phyloP scores from a whole-genome alignment of 2,888 invertebrate species.

The Scaptodrosophila latifasciaeformis region DNA sequence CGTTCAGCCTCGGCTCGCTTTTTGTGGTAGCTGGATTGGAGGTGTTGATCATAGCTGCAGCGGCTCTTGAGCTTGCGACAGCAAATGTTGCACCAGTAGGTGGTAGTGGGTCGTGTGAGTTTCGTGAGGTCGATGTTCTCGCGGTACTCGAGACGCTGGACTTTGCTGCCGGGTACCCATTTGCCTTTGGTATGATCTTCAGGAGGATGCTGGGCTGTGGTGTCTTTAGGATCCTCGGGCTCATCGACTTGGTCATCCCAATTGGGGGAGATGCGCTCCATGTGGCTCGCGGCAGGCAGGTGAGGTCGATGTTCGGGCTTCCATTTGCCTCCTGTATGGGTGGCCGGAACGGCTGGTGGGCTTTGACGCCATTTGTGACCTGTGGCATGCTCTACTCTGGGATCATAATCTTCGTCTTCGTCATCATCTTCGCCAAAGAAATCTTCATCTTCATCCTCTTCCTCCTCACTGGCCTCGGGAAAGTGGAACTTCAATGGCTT shows the following conservation, averaged over 20 bases:
- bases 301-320: constrained; percentile 78
- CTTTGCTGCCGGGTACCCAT: constrained; percentile 84
- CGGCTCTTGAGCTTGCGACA: constrained; percentile 84
- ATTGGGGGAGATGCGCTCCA: constrained; percentile 72
- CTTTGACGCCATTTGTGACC: constrained; percentile 55
- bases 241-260: constrained; percentile 78
- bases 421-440: constrained; percentile 75
- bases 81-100: constrained; percentile 88
- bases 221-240: constrained; percentile 61
- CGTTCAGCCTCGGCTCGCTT: constrained; percentile 81
- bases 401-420: constrained; percentile 77
- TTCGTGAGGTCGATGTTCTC: constrained; percentile 72
- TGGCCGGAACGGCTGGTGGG: constrained; percentile 76
- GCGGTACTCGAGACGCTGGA: constrained; percentile 77
- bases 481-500: constrained; percentile 65
- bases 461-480: constrained; percentile 66
- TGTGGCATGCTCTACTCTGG: constrained; percentile 57
- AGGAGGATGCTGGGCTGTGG: constrained; percentile 77
- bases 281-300: constrained; percentile 49
- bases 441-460: constrained; percentile 68
- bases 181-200: constrained; percentile 83
- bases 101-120: constrained; percentile 35
- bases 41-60: constrained; percentile 84
- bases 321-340: constrained; percentile 84
- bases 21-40: constrained; percentile 84